Base-by-base conservation (phyloP, 2,888 invertebrate species). In the Drosophila testacea region DNA sequence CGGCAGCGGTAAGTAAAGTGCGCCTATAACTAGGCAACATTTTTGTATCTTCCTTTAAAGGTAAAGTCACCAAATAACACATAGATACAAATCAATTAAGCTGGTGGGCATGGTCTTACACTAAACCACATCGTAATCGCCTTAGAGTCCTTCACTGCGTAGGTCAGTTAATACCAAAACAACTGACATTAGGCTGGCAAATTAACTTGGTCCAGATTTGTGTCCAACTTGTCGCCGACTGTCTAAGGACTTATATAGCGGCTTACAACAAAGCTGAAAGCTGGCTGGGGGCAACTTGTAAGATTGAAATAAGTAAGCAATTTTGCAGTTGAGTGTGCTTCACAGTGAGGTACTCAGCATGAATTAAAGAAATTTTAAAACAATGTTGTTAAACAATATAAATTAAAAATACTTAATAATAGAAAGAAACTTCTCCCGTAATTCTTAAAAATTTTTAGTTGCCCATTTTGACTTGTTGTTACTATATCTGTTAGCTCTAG, bases 1-100 rank as follows among this genome's bases (percentile, higher is more conserved):
- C 71, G 91, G 91, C 75, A 92, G 91, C 77, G 92, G 91, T 92
- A 82, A 92, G 91, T 92, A 72, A 51, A 52, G 2, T 22, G 13
- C 46, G 0, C 28, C 4, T 27, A 44, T 56, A 38, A 16, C 38
- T 47, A 57, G 36, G 57, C 57, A 57, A 47, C 38, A 6, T 16
- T 11, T 36, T 46, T 11, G 16, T 9, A 27, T 7, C 7, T 27
- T 4, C 7, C 41, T 6, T 44, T 32, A 38, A 50, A 50, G 27
- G 11, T 36, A 16, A 10, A 10, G 6, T 13, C 28, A 10, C 27
- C 7, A 22, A 22, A 11, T 27, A n/a, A 46, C 3, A 32, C 34
- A 30, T 10, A 22, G 41, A 74, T 30, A 28, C 57, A 74, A 64
- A 71, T 77, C 81, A 69, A 84, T 81, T 81, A 73, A 60, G 61